These are phyloP conservation scores for Leptocoma aspasia DNA, from an alignment of 2,113 vertebrate genomes.

Conservation along the genomic window DNA sequence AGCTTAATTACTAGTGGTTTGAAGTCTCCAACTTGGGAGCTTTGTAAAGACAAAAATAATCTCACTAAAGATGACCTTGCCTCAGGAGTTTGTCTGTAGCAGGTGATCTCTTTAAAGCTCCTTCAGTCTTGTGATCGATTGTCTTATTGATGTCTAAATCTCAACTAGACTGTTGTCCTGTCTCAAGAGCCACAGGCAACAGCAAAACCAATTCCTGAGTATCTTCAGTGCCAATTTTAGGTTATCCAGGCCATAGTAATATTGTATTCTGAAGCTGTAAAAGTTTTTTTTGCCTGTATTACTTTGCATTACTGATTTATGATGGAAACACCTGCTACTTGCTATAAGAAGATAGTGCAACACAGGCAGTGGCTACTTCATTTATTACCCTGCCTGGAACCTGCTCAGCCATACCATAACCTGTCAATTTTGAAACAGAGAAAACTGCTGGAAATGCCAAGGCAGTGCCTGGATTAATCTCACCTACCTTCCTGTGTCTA, in stretches of 20 bases:
- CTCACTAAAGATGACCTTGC: not conserved
- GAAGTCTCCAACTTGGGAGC: not conserved
- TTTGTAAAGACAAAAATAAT: not conserved
- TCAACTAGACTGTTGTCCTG: not conserved
- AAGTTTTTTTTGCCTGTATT: not conserved
- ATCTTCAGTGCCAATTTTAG: not conserved
- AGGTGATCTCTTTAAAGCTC: not conserved
- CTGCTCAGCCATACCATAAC: not conserved
- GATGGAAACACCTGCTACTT: not conserved
- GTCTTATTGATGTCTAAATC: not conserved
- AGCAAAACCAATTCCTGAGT: not conserved
- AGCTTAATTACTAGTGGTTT: not conserved
- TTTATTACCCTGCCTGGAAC: not conserved
- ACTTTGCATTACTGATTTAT: not conserved
- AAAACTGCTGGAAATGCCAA: not conserved
- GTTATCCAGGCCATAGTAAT: not conserved
- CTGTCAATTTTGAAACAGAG: not conserved
- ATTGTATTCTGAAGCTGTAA: not conserved
- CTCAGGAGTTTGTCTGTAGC: not conserved
- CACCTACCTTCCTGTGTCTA: not conserved
- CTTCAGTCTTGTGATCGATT: not conserved
- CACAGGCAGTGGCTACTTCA: not conserved
- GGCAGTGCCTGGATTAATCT: not conserved
- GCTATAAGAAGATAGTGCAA: not conserved
- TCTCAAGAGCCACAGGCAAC: not conserved